Evolutionary conservation across 2,888 invertebrate species (phyloP), one percentile per base, ranked within the genome.

Genomic region (Helicoverpa assulta): DNA sequence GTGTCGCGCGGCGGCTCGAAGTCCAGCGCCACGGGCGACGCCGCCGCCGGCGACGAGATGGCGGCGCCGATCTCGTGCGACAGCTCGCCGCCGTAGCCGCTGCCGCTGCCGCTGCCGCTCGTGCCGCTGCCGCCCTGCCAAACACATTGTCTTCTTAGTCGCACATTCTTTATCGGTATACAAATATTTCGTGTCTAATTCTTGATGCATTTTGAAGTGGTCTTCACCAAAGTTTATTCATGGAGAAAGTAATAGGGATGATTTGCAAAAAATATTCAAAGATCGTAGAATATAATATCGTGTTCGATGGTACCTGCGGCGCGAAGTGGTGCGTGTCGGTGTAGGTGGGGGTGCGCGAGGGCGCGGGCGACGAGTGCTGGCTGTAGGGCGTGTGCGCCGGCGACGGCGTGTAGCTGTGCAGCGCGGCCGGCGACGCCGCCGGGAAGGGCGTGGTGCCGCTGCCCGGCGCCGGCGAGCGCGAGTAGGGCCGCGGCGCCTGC

Each of bases 51-150:
- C 55, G 97, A 97, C 71, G 97, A 97, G 85, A 98, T 98, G 63
- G 97, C 98, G 12, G 97, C 97, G 87, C 97, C 97, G 87, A 98
- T 97, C 89, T 98, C 98, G 67, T 97, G 97, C 70, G 97, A 97
- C 80, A 98, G 94, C 89, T 98, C 98, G 53, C 97, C 97, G 90
- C 97, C 97, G 87, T 94, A 93, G 54, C 82, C 86, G 69, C 84
- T 84, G 82, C 86, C 86, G 60, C 82, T 81, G 69, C 81, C 81
- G 67, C 66, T 65, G 53, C 85, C 89, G 81, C 83, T 81, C 72
- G 86, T 78, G 81, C 85, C 86, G 70, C 83, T 80, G 60, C 85
- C 88, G 82, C 87, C 86, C 86, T 85, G 86, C 77, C 5, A 1
- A 3, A 16, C 6, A n/a, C 10, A 12, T 7, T 2, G 26, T 12